Conservation (phyloP, 1,140 invertebrate species). For the Bursaphelenchus mucronatus region DNA sequence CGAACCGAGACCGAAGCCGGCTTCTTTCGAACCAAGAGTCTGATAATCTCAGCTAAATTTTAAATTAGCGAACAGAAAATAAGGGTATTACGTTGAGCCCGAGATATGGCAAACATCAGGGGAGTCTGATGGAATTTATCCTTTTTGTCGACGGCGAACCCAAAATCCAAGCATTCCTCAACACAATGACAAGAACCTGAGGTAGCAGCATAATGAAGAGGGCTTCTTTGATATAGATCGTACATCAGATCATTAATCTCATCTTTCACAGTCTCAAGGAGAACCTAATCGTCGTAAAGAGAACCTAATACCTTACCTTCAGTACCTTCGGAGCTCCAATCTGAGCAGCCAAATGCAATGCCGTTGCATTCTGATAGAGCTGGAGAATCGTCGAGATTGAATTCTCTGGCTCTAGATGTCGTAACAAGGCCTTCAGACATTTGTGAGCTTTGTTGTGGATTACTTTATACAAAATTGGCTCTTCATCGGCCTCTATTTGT, state of each 20-base stretch:
- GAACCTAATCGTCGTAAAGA: slow-evolving; percentile 23
- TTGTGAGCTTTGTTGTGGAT: no score
- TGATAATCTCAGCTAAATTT: slow-evolving; percentile 35
- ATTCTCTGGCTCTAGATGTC: no score
- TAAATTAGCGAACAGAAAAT: slow-evolving; percentile 17
- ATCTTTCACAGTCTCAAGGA: slow-evolving; percentile 11
- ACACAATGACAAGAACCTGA: slow-evolving; percentile 24
- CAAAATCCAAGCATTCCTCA: slow-evolving; percentile 20
- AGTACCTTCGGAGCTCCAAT: slow-evolving; percentile 8
- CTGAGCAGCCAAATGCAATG: no score
- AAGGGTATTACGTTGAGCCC: slow-evolving; percentile 2
- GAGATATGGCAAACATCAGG: slow-evolving; percentile 36
- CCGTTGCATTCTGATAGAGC: no score
- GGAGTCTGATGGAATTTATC: slow-evolving; percentile 41
- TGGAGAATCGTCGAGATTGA: no score
- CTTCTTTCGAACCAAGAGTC: slow-evolving; percentile 40
- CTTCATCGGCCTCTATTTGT: no score
- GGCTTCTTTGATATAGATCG: slow-evolving; percentile 5
- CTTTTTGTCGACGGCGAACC: slow-evolving; percentile 34
- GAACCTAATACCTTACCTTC: slow-evolving; percentile 19
- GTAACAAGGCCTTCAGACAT: no score
- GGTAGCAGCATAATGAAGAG: slow-evolving; percentile 46
- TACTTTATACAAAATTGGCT: no score
- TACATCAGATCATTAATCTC: slow-evolving; percentile 15
- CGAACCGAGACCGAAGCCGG: slow-evolving; percentile 21